These are phyloP conservation scores for Cepaea nemoralis DNA, from an alignment of 1,140 invertebrate genomes.

Conservation along the genomic window DNA sequence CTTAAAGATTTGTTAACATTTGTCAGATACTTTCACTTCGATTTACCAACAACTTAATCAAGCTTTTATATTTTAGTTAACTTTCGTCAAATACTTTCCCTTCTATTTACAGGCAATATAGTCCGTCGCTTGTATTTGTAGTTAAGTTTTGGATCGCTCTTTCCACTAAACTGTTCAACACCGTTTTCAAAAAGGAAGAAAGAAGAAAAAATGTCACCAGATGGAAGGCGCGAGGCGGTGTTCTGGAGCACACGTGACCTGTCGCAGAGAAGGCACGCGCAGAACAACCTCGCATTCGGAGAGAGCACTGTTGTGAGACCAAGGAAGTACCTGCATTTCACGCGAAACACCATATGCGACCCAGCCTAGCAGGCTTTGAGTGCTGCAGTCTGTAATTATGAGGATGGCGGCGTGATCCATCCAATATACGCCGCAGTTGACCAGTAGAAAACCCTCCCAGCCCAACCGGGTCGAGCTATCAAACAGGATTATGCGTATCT, in stretches of 20 bases:
- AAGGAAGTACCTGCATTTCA: conserved; percentile 25
- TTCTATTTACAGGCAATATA: no score
- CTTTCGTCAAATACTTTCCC: no score
- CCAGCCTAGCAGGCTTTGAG: background rate
- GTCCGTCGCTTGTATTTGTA: no score
- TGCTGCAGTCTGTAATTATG: conserved; percentile 4
- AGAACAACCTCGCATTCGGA: background rate
- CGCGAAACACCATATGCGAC: conserved; percentile 22
- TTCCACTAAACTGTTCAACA: no score
- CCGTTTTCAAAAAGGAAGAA: no score
- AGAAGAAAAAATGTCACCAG: conserved; percentile 17
- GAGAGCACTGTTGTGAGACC: conserved; percentile 21
- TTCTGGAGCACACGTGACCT: conserved; percentile 15
- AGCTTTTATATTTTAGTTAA: no score
- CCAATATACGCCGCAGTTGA: background rate
- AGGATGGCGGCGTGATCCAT: background rate
- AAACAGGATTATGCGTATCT: background rate
- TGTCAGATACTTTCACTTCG: no score
- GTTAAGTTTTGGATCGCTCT: no score
- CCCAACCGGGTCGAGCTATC: background rate
- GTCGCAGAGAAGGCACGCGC: conserved; percentile 12
- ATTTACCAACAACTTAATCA: no score
- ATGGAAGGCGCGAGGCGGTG: conserved; percentile 4
- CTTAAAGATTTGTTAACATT: no score
- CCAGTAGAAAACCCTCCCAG: background rate